phyloP scores from a whole-genome alignment of 2,888 invertebrate genomes.

The Lasioglossum malachurum region DNA sequence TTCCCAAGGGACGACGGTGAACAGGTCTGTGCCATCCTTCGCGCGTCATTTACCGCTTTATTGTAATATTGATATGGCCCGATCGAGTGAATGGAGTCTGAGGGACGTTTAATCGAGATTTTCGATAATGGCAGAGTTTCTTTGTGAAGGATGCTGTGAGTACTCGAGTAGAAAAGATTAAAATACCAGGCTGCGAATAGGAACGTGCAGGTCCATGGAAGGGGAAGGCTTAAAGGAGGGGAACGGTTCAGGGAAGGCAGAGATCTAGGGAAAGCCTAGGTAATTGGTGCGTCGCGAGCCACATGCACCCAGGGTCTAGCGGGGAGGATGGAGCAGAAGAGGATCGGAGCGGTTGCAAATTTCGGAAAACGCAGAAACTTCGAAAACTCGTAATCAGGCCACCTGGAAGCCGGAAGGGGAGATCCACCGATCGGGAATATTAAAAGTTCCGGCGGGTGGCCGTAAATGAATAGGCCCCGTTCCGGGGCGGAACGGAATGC shows the following conservation, averaged over 20 bases:
- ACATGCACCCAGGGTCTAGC: background rate
- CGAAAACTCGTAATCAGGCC: background rate
- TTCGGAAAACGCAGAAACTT: background rate
- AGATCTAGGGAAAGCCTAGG: background rate
- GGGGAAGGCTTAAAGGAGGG: too few relatives aligned
- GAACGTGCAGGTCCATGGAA: background rate
- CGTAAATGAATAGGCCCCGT: background rate
- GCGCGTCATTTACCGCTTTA: background rate
- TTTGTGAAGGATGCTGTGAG: background rate
- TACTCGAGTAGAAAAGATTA: background rate
- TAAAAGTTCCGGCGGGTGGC: slow-evolving; percentile 10
- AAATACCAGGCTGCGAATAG: background rate
- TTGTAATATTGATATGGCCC: background rate
- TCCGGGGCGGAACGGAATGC: background rate
- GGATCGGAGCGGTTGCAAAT: slow-evolving; percentile 1
- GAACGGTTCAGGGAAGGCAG: too few relatives aligned
- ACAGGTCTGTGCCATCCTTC: background rate
- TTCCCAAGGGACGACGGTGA: background rate
- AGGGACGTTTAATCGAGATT: background rate
- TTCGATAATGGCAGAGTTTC: background rate
- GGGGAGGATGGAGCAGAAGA: background rate
- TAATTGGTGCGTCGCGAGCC: too few relatives aligned
- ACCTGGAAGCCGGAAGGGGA: background rate
- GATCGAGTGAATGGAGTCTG: background rate
- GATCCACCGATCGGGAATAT: slow-evolving; percentile 23